These are phyloP conservation scores for Drosophila asahinai DNA, from an alignment of 1,140 invertebrate species.

Conservation along the genomic window DNA sequence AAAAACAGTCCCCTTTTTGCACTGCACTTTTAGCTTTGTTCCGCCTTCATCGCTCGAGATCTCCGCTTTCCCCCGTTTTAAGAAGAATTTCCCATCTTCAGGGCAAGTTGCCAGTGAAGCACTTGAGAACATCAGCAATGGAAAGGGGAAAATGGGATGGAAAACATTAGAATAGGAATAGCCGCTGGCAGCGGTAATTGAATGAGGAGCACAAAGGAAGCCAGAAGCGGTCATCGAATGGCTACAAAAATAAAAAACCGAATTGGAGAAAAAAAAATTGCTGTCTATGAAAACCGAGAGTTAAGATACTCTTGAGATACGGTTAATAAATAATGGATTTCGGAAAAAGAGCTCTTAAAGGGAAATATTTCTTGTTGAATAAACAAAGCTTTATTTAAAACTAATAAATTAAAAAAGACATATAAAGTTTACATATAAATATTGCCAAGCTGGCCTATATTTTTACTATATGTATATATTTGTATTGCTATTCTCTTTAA, in stretches of 20 bases:
- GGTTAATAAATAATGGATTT: no score
- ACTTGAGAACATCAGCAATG: slow-evolving; percentile 68
- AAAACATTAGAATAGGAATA: slow-evolving; percentile 63
- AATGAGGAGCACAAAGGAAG: slow-evolving; percentile 69
- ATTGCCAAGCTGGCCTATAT: no score
- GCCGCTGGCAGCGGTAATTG: slow-evolving; percentile 76
- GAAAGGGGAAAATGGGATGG: background rate
- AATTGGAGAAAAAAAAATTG: slow-evolving; percentile 5
- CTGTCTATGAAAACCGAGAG: background rate
- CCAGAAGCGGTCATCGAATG: slow-evolving; percentile 62
- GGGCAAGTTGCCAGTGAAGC: slow-evolving; percentile 75
- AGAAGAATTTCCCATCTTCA: slow-evolving; percentile 43
- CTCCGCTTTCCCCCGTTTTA: background rate
- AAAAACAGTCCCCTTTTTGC: background rate
- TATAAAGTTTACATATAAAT: no score
- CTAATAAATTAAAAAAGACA: no score
- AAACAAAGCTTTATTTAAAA: no score
- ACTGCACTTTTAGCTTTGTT: slow-evolving; percentile 43
- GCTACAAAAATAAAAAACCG: slow-evolving; percentile 12
- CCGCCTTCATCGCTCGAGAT: slow-evolving; percentile 15
- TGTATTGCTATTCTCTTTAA: no score
- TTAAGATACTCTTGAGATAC: background rate
- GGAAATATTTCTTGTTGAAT: no score
- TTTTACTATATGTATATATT: no score
- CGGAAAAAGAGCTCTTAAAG: no score